A percentile compares a stretch with the other conserved stretches of the same genome.
phyloP scores from a whole-genome alignment of 1,140 invertebrate species.

The Pectinophora gossypiella region DNA sequence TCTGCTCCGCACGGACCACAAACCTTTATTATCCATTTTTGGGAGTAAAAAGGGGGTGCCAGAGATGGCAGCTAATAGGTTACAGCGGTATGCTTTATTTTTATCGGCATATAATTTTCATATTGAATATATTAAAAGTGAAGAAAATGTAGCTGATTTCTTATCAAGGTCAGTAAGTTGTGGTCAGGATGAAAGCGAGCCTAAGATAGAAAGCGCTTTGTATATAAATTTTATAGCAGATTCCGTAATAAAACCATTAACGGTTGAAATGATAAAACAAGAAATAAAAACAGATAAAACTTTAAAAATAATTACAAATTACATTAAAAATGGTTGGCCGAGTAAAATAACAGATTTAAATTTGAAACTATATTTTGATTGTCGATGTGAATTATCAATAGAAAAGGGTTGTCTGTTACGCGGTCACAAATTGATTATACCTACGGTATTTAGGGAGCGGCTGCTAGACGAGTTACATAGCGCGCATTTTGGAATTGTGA shows the following conservation, averaged over 20 bases:
- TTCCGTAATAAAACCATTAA: not conserved
- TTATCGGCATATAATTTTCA: too few relatives aligned
- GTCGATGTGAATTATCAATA: not conserved
- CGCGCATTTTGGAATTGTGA: too few relatives aligned
- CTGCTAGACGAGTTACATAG: constrained; percentile 28
- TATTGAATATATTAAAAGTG: constrained; percentile 33
- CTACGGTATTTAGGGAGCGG: constrained; percentile 9
- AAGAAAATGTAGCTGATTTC: constrained; percentile 20
- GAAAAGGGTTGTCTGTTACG: not conserved
- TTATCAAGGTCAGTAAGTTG: too few relatives aligned
- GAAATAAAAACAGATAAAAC: not conserved
- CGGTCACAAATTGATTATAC: constrained; percentile 18
- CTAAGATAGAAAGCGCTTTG: not conserved
- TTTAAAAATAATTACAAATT: not conserved
- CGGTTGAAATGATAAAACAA: not conserved
- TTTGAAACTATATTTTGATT: not conserved
- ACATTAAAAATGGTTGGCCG: too few relatives aligned
- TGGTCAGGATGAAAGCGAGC: too few relatives aligned
- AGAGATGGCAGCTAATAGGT: too few relatives aligned
- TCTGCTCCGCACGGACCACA: too few relatives aligned
- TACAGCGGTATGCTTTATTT: too few relatives aligned
- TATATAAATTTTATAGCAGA: constrained; percentile 4
- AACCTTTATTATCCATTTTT: too few relatives aligned
- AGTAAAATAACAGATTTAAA: not conserved
- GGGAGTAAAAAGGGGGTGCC: too few relatives aligned